These are phyloP conservation scores for Sebastes diploproa DNA, from an alignment of 2,797 vertebrate species.

Conservation along the genomic window DNA sequence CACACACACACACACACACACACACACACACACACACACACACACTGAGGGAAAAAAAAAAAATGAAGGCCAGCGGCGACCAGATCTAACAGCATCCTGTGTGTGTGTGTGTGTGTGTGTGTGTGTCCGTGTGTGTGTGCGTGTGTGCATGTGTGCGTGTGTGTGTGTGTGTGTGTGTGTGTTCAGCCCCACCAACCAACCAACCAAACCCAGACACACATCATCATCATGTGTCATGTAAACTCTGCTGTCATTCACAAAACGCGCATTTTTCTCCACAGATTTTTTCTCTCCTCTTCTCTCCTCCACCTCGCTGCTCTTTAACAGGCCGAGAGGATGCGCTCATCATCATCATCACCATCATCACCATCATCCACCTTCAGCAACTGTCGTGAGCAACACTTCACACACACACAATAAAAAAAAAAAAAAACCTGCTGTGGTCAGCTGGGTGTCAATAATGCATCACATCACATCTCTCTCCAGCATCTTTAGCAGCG, in stretches of 20 bases:
- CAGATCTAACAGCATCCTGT: conserved; percentile 50
- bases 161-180: too few species aligned
- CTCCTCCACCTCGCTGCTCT: conserved; percentile 9
- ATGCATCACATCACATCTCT: conserved; percentile 27
- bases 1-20: not conserved
- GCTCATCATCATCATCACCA: conserved; percentile 31
- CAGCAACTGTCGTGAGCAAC: conserved; percentile 69
- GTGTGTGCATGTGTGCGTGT: not conserved
- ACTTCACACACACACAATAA: conserved; percentile 36
- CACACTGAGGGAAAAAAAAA: not conserved
- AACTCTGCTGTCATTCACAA: conserved; percentile 69
- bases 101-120: too few species aligned
- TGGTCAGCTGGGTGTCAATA: conserved; percentile 69
- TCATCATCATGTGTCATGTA: conserved; percentile 49
- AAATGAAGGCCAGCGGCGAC: conserved; percentile 45
- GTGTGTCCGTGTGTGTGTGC: too few species aligned
- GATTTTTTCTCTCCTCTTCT: not conserved
- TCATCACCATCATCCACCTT: conserved; percentile 54
- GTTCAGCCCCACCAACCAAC: conserved; percentile 27
- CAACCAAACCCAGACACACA: conserved; percentile 8
- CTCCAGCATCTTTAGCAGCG: conserved; percentile 51
- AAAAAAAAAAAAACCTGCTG: conserved; percentile 46
- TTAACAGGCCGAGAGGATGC: conserved; percentile 56
- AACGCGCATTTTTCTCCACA: conserved; percentile 19
- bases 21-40: not conserved